A percentile compares a stretch with the other conserved stretches of the same genome.
These are phyloP conservation scores for Drosophila antonietae DNA, from an alignment of 2,888 invertebrate species.

Conservation along the genomic window DNA sequence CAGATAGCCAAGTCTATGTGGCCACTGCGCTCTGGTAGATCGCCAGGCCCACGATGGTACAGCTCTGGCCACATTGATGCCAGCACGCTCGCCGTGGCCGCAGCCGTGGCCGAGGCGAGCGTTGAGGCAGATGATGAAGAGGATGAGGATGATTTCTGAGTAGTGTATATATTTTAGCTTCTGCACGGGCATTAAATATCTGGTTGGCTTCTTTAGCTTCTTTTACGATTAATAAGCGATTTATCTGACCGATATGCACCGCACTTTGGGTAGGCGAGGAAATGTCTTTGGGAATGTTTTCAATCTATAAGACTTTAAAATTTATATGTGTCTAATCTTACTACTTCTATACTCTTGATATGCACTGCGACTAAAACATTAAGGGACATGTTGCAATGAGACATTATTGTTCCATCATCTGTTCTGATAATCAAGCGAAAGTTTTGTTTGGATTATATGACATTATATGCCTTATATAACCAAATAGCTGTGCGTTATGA, in stretches of 20 bases:
- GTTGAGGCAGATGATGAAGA: constrained; percentile 61
- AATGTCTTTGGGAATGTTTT: neutral
- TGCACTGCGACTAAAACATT: neutral
- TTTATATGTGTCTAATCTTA: too few species aligned
- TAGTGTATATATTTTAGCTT: constrained; percentile 17
- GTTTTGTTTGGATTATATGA: neutral
- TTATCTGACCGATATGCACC: neutral
- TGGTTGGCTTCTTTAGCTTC: neutral
- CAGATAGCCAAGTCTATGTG: constrained; percentile 52
- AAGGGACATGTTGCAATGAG: neutral
- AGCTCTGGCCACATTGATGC: constrained; percentile 16
- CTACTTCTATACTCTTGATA: too few species aligned
- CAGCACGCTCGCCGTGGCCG: constrained; percentile 58
- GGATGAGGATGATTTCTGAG: constrained; percentile 56
- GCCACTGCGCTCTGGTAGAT: constrained; percentile 32
- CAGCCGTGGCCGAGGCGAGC: constrained; percentile 67
- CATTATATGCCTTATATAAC: too few species aligned
- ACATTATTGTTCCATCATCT: neutral
- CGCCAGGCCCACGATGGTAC: constrained; percentile 25
- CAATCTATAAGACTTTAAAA: neutral
- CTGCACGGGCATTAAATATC: neutral
- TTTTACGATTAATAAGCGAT: neutral
- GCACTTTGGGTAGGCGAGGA: neutral
- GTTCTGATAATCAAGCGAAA: neutral
- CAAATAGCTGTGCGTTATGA: too few species aligned